Conservation (phyloP, 2,888 invertebrate genomes). For the Drosophila fungiperda region DNA sequence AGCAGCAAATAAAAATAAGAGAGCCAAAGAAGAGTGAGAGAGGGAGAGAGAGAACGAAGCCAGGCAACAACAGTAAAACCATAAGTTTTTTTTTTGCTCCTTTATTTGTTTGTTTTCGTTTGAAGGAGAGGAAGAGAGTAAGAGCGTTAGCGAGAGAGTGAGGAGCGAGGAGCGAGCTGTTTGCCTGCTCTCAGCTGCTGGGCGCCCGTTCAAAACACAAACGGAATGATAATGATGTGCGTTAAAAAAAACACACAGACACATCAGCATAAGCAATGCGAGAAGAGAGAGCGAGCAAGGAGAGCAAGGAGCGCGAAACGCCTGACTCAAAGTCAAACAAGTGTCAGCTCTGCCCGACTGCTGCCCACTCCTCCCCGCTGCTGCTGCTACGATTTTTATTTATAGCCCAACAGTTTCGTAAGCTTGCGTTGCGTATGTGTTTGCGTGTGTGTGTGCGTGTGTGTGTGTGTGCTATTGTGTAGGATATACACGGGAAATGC, state of each 20-base stretch:
- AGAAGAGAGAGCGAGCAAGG: background rate
- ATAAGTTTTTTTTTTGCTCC: conserved; percentile 55
- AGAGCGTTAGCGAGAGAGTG: background rate
- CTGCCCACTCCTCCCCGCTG: background rate
- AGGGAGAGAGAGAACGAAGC: conserved; percentile 29
- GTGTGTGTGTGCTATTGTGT: conserved; percentile 32
- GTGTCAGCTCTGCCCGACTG: conserved; percentile 52
- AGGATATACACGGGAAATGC: conserved; percentile 80
- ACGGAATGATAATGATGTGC: conserved; percentile 83
- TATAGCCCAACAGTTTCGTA: conserved; percentile 54
- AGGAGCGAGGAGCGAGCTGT: background rate
- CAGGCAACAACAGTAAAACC: conserved; percentile 50
- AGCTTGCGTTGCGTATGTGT: conserved; percentile 11
- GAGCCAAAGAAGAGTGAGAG: conserved; percentile 13
- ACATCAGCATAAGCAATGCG: conserved; percentile 30
- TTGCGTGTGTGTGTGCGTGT: conserved; percentile 7
- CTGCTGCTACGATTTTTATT: conserved; percentile 56
- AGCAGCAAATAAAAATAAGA: conserved; percentile 25
- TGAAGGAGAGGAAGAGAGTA: background rate
- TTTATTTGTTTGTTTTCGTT: conserved; percentile 27
- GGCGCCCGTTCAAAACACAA: conserved; percentile 80
- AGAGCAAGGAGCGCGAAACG: conserved; percentile 14
- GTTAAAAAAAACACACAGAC: conserved; percentile 69
- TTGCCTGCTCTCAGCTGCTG: conserved; percentile 60
- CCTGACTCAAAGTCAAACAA: conserved; percentile 74